Evolutionary conservation across 1,140 invertebrate species (phyloP).

Genomic region (Coptotermes formosanus): DNA sequence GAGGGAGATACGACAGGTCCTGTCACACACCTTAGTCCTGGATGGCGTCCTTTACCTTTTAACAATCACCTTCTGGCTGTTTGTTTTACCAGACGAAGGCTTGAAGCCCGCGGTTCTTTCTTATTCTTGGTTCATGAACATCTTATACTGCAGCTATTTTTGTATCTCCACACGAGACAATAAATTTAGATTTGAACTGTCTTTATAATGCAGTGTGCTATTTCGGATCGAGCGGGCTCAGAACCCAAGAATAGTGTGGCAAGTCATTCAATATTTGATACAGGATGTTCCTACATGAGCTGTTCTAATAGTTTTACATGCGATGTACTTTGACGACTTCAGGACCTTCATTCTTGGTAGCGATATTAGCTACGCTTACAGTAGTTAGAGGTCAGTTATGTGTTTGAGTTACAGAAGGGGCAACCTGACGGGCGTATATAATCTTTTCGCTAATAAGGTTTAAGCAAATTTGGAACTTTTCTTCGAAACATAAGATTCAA

Average conservation of each 20-base stretch:
- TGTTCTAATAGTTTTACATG: no score
- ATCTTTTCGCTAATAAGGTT: no score
- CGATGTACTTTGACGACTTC: no score
- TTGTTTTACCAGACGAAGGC: not conserved
- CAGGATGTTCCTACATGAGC: not conserved
- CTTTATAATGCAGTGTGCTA: conserved; percentile 19
- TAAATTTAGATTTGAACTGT: conserved; percentile 22
- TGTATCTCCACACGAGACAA: not conserved
- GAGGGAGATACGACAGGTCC: not conserved
- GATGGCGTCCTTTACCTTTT: not conserved
- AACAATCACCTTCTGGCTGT: not conserved
- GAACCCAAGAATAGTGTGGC: not conserved
- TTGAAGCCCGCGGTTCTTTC: not conserved
- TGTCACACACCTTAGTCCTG: not conserved
- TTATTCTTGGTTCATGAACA: not conserved
- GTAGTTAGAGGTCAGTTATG: no score
- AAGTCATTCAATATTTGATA: not conserved
- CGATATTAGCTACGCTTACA: no score
- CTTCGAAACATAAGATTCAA: no score
- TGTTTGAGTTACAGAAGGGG: no score
- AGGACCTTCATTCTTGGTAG: no score
- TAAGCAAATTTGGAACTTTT: no score
- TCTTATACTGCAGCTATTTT: not conserved
- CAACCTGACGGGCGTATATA: no score
- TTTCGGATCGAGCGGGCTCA: not conserved